A percentile compares a stretch with the other conserved stretches of the same genome.
These are phyloP conservation scores for Mus caroli DNA, from an alignment of 2,797 vertebrate species.

Conservation along the genomic window DNA sequence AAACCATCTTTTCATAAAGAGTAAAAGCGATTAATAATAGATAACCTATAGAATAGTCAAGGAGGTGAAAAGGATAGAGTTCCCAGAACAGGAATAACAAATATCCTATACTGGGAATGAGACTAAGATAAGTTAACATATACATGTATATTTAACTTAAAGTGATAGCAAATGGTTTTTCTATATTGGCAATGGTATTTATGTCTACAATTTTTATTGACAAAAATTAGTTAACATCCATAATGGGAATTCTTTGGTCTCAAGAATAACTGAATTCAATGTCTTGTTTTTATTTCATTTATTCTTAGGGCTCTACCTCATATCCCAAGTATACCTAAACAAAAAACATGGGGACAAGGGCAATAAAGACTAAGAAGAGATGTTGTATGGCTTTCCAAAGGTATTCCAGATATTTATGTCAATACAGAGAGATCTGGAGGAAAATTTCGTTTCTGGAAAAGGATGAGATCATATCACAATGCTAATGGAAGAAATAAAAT, in stretches of 20 bases:
- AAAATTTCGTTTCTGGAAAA: conserved; percentile 22
- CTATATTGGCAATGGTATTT: not conserved
- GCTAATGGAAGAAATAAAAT: not conserved
- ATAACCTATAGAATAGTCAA: not conserved
- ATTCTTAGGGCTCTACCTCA: conserved; percentile 14
- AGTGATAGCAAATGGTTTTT: not conserved
- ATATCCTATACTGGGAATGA: not conserved
- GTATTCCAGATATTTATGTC: not conserved
- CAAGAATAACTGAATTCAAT: not conserved
- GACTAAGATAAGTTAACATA: conserved; percentile 42
- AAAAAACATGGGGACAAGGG: not conserved
- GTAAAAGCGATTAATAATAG: not conserved
- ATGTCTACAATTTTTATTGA: conserved; percentile 5
- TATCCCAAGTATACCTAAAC: not conserved
- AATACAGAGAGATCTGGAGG: not conserved
- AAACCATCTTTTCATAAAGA: conserved; percentile 9
- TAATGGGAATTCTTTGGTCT: not conserved
- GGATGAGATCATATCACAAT: not conserved
- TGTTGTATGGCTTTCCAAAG: not conserved
- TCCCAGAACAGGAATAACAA: conserved; percentile 5
- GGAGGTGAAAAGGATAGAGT: not conserved
- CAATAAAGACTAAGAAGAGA: conserved; percentile 24
- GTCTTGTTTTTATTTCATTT: not conserved
- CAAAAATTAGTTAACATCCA: conserved; percentile 7
- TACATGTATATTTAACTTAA: conserved; percentile 24